Percentiles rank a stretch among this genome's conserved stretches.
Conservation (phyloP, 1,140 invertebrate genomes). For the Papilio aristodemus region DNA sequence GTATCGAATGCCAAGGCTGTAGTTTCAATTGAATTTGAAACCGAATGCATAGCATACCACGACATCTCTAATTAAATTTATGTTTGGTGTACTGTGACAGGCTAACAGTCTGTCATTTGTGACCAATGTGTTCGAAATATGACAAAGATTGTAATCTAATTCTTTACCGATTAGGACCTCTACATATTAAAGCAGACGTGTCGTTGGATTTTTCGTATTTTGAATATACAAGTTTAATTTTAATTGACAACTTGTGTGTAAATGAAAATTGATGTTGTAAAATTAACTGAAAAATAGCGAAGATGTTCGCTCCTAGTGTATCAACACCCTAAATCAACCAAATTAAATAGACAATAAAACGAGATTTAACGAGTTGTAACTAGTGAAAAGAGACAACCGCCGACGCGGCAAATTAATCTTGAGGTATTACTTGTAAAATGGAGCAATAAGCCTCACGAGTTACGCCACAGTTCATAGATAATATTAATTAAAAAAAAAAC, state of each 20-base stretch:
- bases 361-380: conserved; percentile 49
- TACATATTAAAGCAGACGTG: background rate
- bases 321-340: conserved; percentile 35
- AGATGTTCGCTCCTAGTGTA: conserved; percentile 6
- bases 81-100: background rate
- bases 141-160: background rate
- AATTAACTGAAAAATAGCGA: background rate
- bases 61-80: background rate
- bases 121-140: background rate
- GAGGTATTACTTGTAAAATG: conserved; percentile 19
- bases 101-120: background rate
- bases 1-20: background rate
- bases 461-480: conserved; percentile 3
- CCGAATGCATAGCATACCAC: background rate
- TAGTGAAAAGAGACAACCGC: conserved; percentile 41
- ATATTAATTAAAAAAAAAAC: conserved; percentile 7
- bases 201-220: too few relatives aligned
- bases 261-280: background rate
- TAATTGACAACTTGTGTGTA: too few relatives aligned
- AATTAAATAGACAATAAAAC: conserved; percentile 60
- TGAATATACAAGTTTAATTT: too few relatives aligned
- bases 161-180: background rate
- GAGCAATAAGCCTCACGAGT: conserved; percentile 19
- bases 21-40: background rate
- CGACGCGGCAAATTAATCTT: conserved; percentile 34